Evolutionary conservation across 30 jellyfish, hydroid and myxozoan species (phyloP), one percentile per base, ranked within the genome.

Genomic region (Mastigias papua): DNA sequence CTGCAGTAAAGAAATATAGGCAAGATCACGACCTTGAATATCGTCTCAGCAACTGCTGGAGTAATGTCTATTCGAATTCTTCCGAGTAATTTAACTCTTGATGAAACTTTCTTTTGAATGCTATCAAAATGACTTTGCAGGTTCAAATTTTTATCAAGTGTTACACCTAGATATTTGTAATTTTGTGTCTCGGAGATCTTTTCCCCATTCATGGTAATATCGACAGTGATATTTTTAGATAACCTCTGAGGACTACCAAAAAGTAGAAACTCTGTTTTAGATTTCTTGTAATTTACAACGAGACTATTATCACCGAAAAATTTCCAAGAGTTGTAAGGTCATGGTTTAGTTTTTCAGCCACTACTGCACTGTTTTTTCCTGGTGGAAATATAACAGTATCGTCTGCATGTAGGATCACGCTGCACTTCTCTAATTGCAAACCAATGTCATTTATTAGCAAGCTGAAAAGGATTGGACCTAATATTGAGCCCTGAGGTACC

Each of bases 1-100:
- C 72, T 60, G 72, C 72, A 60, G 33, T 27, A 60, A 22, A 60
- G 72, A 22, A 60, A 60, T 60, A 60, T 60, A 60, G 72, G 72
- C 72, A 60, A 60, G 72, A 60, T 60, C 72, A 60, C 17, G 30
- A 60, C 72, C 11, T 60, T 19, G 33, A 7, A 60, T 27, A 60
- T 60, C 33, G 33, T 22, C 30, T 60, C 72, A 8, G 72, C 30
- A 27, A 60, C 33, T 60, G 7, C 30, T 60, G 11, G 33, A 27
- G 30, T 42, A 42, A 42, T 42, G 54, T 42, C 54, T 42, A 42
- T 42, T 42, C 54, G 54, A 42, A 60, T 60, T 19, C 72, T 60
- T 27, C 72, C 30, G 8, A 60, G 72, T 6, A 60, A 60, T 27
- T 60, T 60, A 22, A 60, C 17, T 19, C 72, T 60, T 60, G 72